A percentile compares a stretch with the other conserved stretches of the same genome.
phyloP scores from a whole-genome alignment of 2,797 vertebrate species.

The Microctenopoma stevenorrisi region DNA sequence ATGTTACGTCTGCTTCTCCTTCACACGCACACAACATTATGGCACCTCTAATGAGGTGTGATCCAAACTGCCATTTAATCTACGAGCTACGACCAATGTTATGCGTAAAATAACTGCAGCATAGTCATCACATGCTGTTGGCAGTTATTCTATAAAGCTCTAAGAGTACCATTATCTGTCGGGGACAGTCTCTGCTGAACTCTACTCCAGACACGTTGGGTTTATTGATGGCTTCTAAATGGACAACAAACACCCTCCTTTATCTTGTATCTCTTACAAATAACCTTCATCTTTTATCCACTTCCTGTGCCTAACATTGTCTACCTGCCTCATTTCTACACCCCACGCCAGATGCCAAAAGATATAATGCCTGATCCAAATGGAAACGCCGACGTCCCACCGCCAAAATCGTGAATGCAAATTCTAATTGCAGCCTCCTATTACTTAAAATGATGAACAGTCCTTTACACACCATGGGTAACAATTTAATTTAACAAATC shows the following conservation, averaged over 20 bases:
- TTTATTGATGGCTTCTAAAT: conserved; percentile 25
- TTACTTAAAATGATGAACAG: neutral
- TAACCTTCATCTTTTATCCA: conserved; percentile 5
- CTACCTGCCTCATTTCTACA: too few relatives aligned
- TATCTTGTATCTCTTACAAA: conserved; percentile 31
- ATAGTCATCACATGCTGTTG: conserved; percentile 17
- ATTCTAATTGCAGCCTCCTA: neutral
- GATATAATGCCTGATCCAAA: neutral
- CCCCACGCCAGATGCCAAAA: neutral
- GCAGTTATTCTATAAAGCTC: conserved; percentile 19
- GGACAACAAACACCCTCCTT: conserved; percentile 31
- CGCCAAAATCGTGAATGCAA: neutral
- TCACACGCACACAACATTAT: conserved; percentile 1
- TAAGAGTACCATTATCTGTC: conserved; percentile 10
- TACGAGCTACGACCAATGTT: neutral
- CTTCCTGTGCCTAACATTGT: too few relatives aligned
- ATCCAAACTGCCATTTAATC: conserved; percentile 16
- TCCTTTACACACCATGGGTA: neutral
- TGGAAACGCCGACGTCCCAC: neutral
- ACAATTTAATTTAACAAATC: neutral
- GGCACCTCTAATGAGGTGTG: conserved; percentile 18
- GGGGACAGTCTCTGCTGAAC: conserved; percentile 34
- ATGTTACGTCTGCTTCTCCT: conserved; percentile 33
- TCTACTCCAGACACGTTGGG: conserved; percentile 6
- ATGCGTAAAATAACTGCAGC: conserved; percentile 10